phyloP scores from a whole-genome alignment of 2,113 vertebrate genomes.

The Barbus barbus region DNA sequence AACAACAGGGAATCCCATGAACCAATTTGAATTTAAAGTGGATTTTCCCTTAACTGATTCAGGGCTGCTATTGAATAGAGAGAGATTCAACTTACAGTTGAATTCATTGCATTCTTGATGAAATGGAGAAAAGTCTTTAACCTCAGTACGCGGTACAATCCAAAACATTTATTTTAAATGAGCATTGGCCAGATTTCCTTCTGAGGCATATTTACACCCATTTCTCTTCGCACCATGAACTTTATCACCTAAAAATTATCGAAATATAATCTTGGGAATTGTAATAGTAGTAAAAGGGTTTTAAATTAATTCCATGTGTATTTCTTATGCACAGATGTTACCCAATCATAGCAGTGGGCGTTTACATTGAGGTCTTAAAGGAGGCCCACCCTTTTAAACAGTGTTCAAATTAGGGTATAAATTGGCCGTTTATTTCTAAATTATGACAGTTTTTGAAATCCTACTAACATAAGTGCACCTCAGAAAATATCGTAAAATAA shows the following conservation, averaged over 20 bases:
- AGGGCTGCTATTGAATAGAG: too few relatives aligned
- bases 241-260: background rate
- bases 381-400: background rate
- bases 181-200: background rate
- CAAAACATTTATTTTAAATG: background rate
- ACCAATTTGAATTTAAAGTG: too few relatives aligned
- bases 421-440: background rate
- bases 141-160: too few relatives aligned
- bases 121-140: too few relatives aligned
- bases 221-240: slow-evolving; percentile 2
- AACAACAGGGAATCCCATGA: too few relatives aligned
- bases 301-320: background rate
- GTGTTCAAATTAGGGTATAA: background rate
- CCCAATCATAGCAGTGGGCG: background rate
- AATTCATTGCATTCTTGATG: too few relatives aligned
- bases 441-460: too few relatives aligned
- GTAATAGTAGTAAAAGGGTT: background rate
- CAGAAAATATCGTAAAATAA: too few relatives aligned
- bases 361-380: background rate
- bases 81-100: too few relatives aligned
- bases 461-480: too few relatives aligned
- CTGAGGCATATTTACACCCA: background rate
- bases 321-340: background rate
- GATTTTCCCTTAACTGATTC: too few relatives aligned
- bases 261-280: background rate